A percentile compares a stretch with the other conserved stretches of the same genome.
Conservation (phyloP, 2,797 vertebrate genomes). For the Pseudochaenichthys georgianus region DNA sequence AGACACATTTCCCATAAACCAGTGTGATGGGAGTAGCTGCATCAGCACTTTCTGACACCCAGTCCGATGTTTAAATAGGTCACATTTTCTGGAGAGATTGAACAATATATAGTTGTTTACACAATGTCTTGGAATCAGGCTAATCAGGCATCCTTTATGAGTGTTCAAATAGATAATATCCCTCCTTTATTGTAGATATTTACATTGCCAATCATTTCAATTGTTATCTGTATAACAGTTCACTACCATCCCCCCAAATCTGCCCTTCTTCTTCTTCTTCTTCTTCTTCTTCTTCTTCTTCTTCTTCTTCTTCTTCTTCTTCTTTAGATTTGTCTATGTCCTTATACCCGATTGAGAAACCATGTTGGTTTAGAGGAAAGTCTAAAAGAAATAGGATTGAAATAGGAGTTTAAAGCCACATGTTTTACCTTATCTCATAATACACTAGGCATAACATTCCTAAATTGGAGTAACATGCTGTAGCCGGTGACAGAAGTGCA, state of each 20-base stretch:
- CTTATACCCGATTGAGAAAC: not conserved
- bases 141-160: not conserved
- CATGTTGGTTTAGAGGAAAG: not conserved
- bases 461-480: conserved; percentile 10
- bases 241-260: not conserved
- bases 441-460: conserved; percentile 1
- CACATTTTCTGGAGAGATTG: not conserved
- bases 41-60: not conserved
- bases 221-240: not conserved
- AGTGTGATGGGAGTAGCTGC: not conserved
- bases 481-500: conserved; percentile 27
- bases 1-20: not conserved
- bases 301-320: not conserved
- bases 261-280: not conserved
- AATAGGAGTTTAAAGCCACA: not conserved
- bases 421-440: not conserved
- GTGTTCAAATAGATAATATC: not conserved
- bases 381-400: not conserved
- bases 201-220: too few relatives aligned
- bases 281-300: not conserved
- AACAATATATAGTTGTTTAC: not conserved
- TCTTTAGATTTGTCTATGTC: not conserved
- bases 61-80: not conserved
- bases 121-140: too few relatives aligned
- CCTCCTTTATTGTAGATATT: accelerated